Conservation (phyloP, 2,113 vertebrate genomes). For the Periophthalmodon schlosseri region DNA sequence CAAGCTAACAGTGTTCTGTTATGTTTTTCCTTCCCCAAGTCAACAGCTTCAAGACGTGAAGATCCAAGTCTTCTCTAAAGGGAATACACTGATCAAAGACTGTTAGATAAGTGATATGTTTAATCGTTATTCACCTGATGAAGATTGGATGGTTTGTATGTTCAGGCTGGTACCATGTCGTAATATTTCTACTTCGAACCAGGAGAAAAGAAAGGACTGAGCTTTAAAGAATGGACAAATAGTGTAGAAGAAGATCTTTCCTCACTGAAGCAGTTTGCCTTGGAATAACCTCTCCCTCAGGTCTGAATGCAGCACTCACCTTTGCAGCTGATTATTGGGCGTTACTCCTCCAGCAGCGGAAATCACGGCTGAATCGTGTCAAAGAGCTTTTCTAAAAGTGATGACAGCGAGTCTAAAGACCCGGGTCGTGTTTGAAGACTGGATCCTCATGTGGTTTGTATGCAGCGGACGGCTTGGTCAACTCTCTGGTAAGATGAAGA, state of each 20-base stretch:
- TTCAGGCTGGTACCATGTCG: constrained; percentile 41
- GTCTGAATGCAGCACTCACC: constrained; percentile 12
- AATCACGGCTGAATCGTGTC: neutral
- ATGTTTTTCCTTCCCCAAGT: constrained; percentile 80
- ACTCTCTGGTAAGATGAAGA: constrained; percentile 75
- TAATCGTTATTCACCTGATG: constrained; percentile 19
- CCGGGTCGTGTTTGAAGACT: constrained; percentile 10
- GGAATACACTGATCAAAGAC: constrained; percentile 53
- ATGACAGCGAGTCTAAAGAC: neutral
- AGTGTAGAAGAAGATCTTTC: constrained; percentile 20
- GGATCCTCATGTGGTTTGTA: constrained; percentile 74
- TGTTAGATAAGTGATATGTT: constrained; percentile 16
- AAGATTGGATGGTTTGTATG: constrained; percentile 77
- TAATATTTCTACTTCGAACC: neutral
- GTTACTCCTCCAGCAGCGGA: constrained; percentile 2
- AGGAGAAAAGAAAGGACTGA: constrained; percentile 51
- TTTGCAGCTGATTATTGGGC: neutral
- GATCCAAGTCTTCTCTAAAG: constrained; percentile 56
- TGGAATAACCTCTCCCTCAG: constrained; percentile 22
- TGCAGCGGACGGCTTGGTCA: constrained; percentile 42
- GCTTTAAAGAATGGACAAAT: constrained; percentile 26
- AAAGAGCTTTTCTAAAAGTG: constrained; percentile 2
- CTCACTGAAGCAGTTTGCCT: neutral
- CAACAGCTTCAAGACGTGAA: constrained; percentile 75
- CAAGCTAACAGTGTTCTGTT: constrained; percentile 82